Base-by-base conservation (phyloP, 2,888 invertebrate genomes). In the Dioctria rufipes region DNA sequence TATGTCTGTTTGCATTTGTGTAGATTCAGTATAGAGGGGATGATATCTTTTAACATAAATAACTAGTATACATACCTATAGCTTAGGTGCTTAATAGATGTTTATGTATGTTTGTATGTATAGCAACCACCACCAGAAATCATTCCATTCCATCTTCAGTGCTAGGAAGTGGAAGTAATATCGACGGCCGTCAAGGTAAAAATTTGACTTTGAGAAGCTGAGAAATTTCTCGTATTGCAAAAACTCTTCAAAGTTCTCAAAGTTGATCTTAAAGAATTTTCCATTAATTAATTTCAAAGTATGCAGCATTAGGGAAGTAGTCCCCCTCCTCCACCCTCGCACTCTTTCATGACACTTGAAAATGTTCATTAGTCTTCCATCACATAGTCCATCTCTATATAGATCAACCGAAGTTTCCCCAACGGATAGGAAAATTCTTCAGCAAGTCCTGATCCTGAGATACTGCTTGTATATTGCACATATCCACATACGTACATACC, bases 231-330 rank as follows among this genome's bases (percentile, higher is more conserved):
- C 25, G 25, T 54, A 4, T 11, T 11, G 54, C 11, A 61, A 61
- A 61, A 61, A 61, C 61, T 46, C 66, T 66, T 42, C 5, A 13
- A 11, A 66, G 13, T 13, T 9, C 69, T 9, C 54, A 58, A 54
- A 40, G 54, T 73, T 42, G 73, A 73, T 73, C 58, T n/a, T 40
- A 8, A 51, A 42, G 73, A 58, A 73, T 73, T 73, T 73, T 73
- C 60, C 73, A 51, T 73, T 73, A 73, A 73, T 73, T 73, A 73
- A 58, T 73, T 73, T 73, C 49, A 42, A 9, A 40, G 71, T 46
- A 49, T 51, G 71, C 71, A 71, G 25, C 25, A 25, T 25, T 25
- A 25, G 25, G 25, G 25, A 25, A 25, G 25, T 25, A 25, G 25
- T 71, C 54, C 42, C 71, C 8, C 11, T n/a, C 58, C 5, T 58